Evolutionary conservation across 1,140 invertebrate species (phyloP), one percentile per base, ranked within the genome.

Genomic region (Leguminivora glycinivorella): DNA sequence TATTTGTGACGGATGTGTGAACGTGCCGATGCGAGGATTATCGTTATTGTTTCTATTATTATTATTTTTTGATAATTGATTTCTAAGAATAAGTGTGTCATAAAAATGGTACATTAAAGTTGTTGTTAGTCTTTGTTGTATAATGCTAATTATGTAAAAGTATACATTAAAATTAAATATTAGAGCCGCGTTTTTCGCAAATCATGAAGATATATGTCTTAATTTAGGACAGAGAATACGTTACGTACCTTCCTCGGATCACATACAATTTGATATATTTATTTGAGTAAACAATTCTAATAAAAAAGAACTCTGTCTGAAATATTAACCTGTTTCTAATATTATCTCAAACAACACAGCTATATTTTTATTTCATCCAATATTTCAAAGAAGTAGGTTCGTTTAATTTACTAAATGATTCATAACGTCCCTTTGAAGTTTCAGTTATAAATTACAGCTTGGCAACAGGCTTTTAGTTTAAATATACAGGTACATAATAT

Each of bases 1-100:
- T 78, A 70, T 76, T 79, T 78, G 70, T 69, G 72, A 70, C 58
- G 75, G 79, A 79, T 80, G 75, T 79, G 74, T 73, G 77, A 75
- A 69, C 70, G 70, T 72, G 71, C 68, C 69, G 67, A 72, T 72
- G 40, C 67, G 56, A 67, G 68, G 71, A 74, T 74, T 74, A 17
- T 63, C 58, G 29, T n/a, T 14, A 34, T 6, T n/a, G 31, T 9
- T 22, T 10, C 47, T 22, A 52, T 52, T 52, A 19, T 19, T 17
- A 22, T 52, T 22, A 12, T 5, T 43, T n/a, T 43, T n/a, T 2
- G 40, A 43, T 43, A 43, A 43, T 43, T 43, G n/a, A n/a, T 43
- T 38, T 43, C 3, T 38, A n/a, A n/a, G n/a, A n/a, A n/a, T n/a
- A n/a, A n/a, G n/a, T n/a, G n/a, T n/a, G n/a, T n/a, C n/a, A n/a